Evolutionary conservation across 2,113 vertebrate genomes (phyloP).

Genomic region (Recurvirostra avosetta): DNA sequence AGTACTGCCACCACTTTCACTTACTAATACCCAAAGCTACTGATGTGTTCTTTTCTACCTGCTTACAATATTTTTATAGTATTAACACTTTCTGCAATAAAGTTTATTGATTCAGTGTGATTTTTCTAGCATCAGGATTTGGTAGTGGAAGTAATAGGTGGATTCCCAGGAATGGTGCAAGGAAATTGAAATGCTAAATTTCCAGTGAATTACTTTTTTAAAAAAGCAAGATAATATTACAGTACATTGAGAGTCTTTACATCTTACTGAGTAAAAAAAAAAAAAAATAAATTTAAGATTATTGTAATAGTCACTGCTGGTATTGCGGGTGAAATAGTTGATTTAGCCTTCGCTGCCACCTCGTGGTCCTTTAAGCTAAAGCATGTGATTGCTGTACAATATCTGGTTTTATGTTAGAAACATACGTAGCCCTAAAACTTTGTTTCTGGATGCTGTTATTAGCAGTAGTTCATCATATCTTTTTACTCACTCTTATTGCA

Average conservation of each 20-base stretch:
- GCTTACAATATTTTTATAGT: background rate
- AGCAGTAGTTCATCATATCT: rapidly evolving
- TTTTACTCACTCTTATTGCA: background rate
- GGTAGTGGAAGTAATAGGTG: background rate
- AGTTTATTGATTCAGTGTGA: background rate
- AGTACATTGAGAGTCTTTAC: background rate
- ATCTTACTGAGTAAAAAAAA: background rate
- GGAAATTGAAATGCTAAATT: background rate
- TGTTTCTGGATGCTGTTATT: background rate
- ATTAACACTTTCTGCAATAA: background rate
- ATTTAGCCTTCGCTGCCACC: constrained; percentile 33
- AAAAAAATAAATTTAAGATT: background rate
- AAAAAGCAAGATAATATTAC: background rate
- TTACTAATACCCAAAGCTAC: background rate
- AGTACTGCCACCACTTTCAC: background rate
- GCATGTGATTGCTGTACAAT: rapidly evolving
- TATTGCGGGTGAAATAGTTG: background rate
- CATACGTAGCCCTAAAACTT: rapidly evolving
- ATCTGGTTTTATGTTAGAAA: rapidly evolving
- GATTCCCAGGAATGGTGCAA: background rate
- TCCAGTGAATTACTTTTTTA: background rate
- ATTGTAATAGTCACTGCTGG: background rate
- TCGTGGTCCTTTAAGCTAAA: background rate
- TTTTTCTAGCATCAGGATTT: background rate
- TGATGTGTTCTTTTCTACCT: background rate